These are phyloP conservation scores for Chlorodrepanis virens DNA, from an alignment of 2,113 vertebrate species.

Conservation along the genomic window DNA sequence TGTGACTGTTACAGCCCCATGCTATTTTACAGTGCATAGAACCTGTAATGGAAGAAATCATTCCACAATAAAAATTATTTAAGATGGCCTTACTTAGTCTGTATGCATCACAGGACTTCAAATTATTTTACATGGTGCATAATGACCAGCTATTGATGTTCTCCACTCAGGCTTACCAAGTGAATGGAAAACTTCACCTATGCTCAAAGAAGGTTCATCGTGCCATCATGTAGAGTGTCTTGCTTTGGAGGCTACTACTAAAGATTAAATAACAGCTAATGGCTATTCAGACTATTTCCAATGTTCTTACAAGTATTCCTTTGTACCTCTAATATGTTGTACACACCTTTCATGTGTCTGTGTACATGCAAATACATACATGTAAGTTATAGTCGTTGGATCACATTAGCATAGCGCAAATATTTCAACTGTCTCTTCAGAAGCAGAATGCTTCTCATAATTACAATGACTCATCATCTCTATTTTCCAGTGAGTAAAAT, in stretches of 20 bases:
- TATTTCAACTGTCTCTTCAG: not conserved
- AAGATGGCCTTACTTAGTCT: conserved; percentile 63
- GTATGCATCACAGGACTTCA: conserved; percentile 63
- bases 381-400: not conserved
- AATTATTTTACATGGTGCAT: conserved; percentile 69
- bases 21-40: conserved; percentile 66
- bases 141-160: conserved; percentile 63
- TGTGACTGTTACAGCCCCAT: conserved; percentile 52
- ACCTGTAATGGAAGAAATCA: conserved; percentile 65
- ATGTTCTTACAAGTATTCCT: not conserved
- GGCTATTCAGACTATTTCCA: conserved; percentile 35
- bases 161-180: conserved; percentile 56
- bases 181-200: conserved; percentile 44
- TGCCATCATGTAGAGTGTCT: not conserved
- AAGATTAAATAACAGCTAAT: conserved; percentile 51
- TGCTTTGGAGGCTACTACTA: conserved; percentile 28
- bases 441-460: conserved; percentile 5
- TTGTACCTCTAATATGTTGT: not conserved
- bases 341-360: not conserved
- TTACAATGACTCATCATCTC: not conserved
- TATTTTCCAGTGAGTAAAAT: not conserved
- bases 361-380: not conserved
- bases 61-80: conserved; percentile 73
- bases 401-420: not conserved
- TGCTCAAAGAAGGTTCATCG: conserved; percentile 1